Conservation (phyloP, 2,888 invertebrate genomes). For the Stenolophus ochropezus region DNA sequence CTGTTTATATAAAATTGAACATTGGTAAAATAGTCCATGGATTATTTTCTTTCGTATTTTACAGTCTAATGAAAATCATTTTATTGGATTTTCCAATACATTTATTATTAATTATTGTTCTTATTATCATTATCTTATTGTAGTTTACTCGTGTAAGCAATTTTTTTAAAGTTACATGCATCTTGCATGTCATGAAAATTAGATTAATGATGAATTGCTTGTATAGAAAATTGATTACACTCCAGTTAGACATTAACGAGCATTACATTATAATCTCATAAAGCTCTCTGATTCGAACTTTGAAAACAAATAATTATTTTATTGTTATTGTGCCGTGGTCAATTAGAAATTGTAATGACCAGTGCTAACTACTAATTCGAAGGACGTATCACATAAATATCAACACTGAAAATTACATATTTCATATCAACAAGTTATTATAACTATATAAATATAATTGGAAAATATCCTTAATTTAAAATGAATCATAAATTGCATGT, state of each 20-base stretch:
- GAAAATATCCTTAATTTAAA: neutral
- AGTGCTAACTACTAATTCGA: neutral
- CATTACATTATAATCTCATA: constrained; percentile 14
- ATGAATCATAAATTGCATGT: neutral
- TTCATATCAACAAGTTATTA: neutral
- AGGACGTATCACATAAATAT: constrained; percentile 2
- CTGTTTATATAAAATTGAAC: too few species aligned
- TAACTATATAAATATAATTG: neutral
- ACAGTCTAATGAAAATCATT: too few species aligned
- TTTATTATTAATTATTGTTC: too few species aligned
- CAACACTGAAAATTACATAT: neutral
- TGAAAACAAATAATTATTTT: constrained; percentile 2
- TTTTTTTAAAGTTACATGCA: too few species aligned
- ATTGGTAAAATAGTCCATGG: too few species aligned
- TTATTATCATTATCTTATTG: too few species aligned
- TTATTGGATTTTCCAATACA: too few species aligned
- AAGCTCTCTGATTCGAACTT: neutral
- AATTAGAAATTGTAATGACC: neutral
- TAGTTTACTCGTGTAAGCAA: too few species aligned
- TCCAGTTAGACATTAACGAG: neutral
- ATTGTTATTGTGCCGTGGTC: neutral
- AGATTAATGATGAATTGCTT: neutral
- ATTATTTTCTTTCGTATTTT: too few species aligned
- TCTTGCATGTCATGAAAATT: neutral
- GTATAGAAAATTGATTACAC: neutral